Evolutionary conservation across 2,113 vertebrate species (phyloP).

Genomic region (Pagrus major): DNA sequence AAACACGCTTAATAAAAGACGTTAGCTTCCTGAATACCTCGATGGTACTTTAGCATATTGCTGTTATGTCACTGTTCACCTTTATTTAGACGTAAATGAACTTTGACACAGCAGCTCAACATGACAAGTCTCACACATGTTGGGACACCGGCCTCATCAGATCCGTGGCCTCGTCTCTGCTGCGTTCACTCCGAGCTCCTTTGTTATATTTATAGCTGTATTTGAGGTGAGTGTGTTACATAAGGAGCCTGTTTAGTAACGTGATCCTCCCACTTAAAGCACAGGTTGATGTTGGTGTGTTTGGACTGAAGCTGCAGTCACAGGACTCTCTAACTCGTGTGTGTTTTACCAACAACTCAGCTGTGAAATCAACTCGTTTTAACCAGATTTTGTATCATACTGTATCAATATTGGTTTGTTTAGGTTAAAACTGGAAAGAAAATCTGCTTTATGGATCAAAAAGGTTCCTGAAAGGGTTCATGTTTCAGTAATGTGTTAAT

Average conservation of each 20-base stretch:
- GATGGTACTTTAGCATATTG: too few species aligned
- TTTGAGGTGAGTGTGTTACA: constrained; percentile 47
- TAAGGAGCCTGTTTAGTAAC: constrained; percentile 40
- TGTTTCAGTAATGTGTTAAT: background rate
- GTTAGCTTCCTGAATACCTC: too few species aligned
- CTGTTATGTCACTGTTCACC: too few species aligned
- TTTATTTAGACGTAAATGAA: too few species aligned
- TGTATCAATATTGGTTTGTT: too few species aligned
- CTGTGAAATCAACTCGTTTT: background rate
- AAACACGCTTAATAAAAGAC: too few species aligned
- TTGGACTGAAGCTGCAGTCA: constrained; percentile 14
- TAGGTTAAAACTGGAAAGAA: background rate
- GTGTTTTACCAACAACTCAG: background rate
- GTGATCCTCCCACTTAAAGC: constrained; percentile 49
- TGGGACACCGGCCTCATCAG: background rate
- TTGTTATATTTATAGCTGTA: constrained; percentile 36
- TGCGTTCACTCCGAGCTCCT: background rate
- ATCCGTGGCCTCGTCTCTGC: background rate
- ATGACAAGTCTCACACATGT: too few species aligned
- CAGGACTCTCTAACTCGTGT: background rate
- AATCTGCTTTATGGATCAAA: background rate
- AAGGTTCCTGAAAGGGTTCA: background rate
- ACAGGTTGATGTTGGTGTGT: background rate
- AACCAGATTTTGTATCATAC: too few species aligned
- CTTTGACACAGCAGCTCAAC: too few species aligned